Evolutionary conservation across 2,113 vertebrate genomes (phyloP).

Genomic region (Labeo rohita): DNA sequence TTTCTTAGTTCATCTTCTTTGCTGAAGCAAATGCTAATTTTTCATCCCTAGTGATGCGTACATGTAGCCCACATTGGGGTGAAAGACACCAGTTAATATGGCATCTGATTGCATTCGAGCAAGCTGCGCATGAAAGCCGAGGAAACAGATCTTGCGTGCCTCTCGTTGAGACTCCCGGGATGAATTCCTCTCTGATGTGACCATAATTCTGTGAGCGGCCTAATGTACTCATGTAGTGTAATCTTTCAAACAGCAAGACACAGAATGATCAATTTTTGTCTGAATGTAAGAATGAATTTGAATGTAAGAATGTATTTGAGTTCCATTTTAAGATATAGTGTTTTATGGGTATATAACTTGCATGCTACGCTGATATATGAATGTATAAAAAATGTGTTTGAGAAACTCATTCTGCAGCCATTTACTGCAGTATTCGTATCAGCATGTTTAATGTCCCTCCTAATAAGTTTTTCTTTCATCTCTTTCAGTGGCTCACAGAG

Average conservation of each 20-base stretch:
- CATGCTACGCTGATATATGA: neutral
- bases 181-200: conserved; percentile 58
- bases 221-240: conserved; percentile 62
- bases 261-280: neutral
- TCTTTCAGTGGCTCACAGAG: neutral
- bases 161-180: conserved; percentile 61
- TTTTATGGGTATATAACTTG: neutral
- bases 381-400: neutral
- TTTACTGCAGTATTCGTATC: conserved; percentile 58
- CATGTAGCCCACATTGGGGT: conserved; percentile 44
- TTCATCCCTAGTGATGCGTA: conserved; percentile 52
- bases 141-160: conserved; percentile 58
- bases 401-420: conserved; percentile 31
- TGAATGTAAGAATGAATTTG: neutral
- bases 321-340: neutral
- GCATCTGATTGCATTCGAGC: conserved; percentile 65
- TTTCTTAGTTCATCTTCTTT: conserved; percentile 33
- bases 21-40: conserved; percentile 53
- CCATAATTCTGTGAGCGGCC: conserved; percentile 63
- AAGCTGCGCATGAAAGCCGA: conserved; percentile 29
- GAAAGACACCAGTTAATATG: conserved; percentile 62
- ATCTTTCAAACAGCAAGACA: neutral
- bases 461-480: neutral
- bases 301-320: neutral
- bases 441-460: conserved; percentile 39